Conservation (phyloP, 1,140 invertebrate genomes). For the Metaphire vulgaris region DNA sequence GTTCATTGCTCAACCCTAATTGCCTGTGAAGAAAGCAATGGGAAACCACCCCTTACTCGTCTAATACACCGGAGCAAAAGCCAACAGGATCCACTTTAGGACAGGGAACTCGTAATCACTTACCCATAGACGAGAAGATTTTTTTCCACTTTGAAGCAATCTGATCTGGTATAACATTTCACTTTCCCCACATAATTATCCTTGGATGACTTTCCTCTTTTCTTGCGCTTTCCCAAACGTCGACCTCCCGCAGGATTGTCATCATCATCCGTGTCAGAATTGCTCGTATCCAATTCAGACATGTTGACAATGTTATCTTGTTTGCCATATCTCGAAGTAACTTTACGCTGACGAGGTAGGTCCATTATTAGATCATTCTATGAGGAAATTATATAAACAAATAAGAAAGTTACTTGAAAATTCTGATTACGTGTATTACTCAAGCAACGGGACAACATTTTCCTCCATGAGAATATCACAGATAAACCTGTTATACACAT, state of each 20-base stretch:
- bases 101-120: no score
- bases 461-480: no score
- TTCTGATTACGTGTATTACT: no score
- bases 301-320: constrained; percentile 67
- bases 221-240: constrained; percentile 33
- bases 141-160: constrained; percentile 71
- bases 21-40: no score
- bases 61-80: no score
- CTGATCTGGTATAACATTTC: constrained; percentile 53
- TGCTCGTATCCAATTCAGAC: constrained; percentile 75
- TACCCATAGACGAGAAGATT: constrained; percentile 87
- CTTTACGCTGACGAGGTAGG: constrained; percentile 85
- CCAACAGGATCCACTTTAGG: no score
- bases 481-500: no score
- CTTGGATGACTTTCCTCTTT: constrained; percentile 51
- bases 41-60: no score
- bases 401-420: no score
- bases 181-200: constrained; percentile 61
- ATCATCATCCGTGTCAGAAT: constrained; percentile 70
- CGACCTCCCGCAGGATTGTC: constrained; percentile 24
- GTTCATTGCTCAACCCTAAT: no score
- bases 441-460: no score
- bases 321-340: constrained; percentile 86
- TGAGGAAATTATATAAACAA: constrained; percentile 31
- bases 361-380: constrained; percentile 84